Evolutionary conservation across 2,888 invertebrate genomes (phyloP).

Genomic region (Pteria penguin): DNA sequence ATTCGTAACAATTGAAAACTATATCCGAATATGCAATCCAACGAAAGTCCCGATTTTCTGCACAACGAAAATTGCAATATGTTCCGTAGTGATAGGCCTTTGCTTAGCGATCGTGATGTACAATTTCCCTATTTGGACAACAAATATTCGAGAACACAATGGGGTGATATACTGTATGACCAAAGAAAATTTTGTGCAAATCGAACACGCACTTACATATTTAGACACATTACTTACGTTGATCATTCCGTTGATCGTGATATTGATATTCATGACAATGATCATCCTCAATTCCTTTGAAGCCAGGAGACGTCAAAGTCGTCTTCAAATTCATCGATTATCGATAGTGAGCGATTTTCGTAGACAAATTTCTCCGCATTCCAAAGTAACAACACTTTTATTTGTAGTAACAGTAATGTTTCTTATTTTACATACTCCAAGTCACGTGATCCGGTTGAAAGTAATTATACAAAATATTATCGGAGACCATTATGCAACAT

Average conservation of each 20-base stretch:
- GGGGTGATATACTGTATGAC: constrained; percentile 50
- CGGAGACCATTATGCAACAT: constrained; percentile 26
- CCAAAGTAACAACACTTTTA: constrained; percentile 62
- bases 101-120: constrained; percentile 54
- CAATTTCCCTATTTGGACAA: constrained; percentile 65
- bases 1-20: constrained; percentile 91
- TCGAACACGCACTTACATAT: constrained; percentile 57
- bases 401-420: constrained; percentile 64
- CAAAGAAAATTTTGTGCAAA: constrained; percentile 33
- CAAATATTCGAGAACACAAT: background rate
- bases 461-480: constrained; percentile 43
- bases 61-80: constrained; percentile 57
- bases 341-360: background rate
- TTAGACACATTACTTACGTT: constrained; percentile 53
- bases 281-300: constrained; percentile 27
- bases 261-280: constrained; percentile 39
- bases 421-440: constrained; percentile 62
- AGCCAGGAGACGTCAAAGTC: background rate
- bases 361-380: background rate
- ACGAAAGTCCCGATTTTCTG: constrained; percentile 80
- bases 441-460: constrained; percentile 59
- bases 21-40: constrained; percentile 89
- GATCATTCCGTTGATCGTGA: constrained; percentile 43
- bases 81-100: constrained; percentile 46
- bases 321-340: constrained; percentile 15